Base-by-base conservation (phyloP, 2,888 invertebrate genomes). In the Tachina grossa region DNA sequence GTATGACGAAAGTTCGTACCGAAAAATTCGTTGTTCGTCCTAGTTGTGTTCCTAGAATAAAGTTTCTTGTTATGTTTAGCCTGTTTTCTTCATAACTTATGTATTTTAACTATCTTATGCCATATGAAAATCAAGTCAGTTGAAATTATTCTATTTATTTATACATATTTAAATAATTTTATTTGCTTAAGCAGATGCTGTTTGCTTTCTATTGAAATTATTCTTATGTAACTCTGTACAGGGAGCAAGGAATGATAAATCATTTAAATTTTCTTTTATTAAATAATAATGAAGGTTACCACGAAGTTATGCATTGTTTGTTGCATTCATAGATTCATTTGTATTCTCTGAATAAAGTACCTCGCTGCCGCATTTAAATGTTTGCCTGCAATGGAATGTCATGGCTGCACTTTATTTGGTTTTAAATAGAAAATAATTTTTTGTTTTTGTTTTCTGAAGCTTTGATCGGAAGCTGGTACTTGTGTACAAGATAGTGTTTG, bases 361-460 rank as follows among this genome's bases (percentile, higher is more conserved):
- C 16, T 51, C 59, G 55, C 68, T 47, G 49, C 47, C 51, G 57
- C 31, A 75, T 63, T 66, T 72, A 39, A 57, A 49, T 59, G 47
- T 31, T 39, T 45, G 63, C 63, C 74, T 78, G 16, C 9, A 13
- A 63, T 57, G 75, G 74, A 84, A 84, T 84, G 80, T 84, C 79
- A 80, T 57, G 84, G 72, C 47, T 72, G 76, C 79, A 72, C 45
- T 61, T 68, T 76, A 65, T 61, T 65, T 69, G 47, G 47, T 75
- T 75, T 74, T 43, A 43, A 63, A 51, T 53, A 65, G 19, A 65
- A 65, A 72, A 61, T 43, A 19, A 63, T 79, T 75, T 63, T 43
- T 43, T 22, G 39, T n/a, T 55, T 8, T 16, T 39, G 8, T 41
- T 77, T 19, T 68, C 31, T 49, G 22, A 41, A 49, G 10, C 9